These are phyloP conservation scores for Atherinomorus stipes DNA, from an alignment of 2,113 vertebrate species.

Conservation along the genomic window DNA sequence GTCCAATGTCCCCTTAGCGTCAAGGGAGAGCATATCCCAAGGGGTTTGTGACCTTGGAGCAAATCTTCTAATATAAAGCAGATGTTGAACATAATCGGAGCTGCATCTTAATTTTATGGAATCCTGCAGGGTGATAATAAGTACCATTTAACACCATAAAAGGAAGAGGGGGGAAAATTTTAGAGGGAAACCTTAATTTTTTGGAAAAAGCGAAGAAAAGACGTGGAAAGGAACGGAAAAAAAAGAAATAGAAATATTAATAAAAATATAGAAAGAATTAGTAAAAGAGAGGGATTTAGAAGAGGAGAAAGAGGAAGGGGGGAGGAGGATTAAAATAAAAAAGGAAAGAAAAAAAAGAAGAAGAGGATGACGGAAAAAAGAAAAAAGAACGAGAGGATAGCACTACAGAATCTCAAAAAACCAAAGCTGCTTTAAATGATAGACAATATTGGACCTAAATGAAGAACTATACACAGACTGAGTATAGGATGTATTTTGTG, in stretches of 20 bases:
- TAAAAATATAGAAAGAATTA: too few species aligned
- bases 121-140: slow-evolving; percentile 57
- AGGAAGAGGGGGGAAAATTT: too few species aligned
- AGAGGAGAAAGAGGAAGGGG: too few species aligned
- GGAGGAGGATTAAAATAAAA: too few species aligned
- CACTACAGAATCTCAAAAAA: slow-evolving; percentile 19
- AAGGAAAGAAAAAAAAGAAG: too few species aligned
- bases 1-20: slow-evolving; percentile 55
- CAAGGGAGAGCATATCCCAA: slow-evolving; percentile 44
- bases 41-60: slow-evolving; percentile 58
- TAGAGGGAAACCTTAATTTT: too few species aligned
- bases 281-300: too few species aligned
- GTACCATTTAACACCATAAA: slow-evolving; percentile 52
- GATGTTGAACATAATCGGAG: slow-evolving; percentile 68
- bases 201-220: too few species aligned
- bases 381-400: too few species aligned
- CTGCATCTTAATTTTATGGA: slow-evolving; percentile 69
- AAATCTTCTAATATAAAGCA: slow-evolving; percentile 61
- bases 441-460: slow-evolving; percentile 17
- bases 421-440: neutral
- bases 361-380: too few species aligned
- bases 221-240: too few species aligned
- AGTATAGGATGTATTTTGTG: neutral
- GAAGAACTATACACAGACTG: neutral
- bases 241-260: too few species aligned